Base-by-base conservation (phyloP, 2,797 vertebrate species). In the Aplochiton taeniatus region DNA sequence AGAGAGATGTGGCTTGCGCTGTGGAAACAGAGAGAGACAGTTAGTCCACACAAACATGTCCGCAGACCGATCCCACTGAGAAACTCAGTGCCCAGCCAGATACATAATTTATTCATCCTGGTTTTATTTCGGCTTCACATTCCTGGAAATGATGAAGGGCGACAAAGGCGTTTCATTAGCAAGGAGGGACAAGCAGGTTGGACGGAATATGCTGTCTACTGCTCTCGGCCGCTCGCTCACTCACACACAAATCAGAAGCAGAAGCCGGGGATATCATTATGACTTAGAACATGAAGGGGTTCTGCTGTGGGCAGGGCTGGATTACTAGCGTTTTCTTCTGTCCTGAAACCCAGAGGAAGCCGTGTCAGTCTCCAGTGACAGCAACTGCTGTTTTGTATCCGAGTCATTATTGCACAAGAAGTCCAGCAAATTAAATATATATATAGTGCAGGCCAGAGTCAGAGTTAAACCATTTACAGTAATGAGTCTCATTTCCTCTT, bases 381-480 rank as follows among this genome's bases (percentile, higher is more conserved):
- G 71, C 75, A 73, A 81, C 72, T 66, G 62, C 72, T 78, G 69
- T 78, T 89, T 75, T 83, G 71, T 77, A 79, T 87, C 75, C 80
- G 66, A 70, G 74, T 79, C 73, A 60, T 79, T 86, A 64, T 58
- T 48, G 66, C 68, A 72, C 59, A 66, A 53, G 66, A 18, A 80
- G 59, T 72, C 8, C 60, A 69, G 64, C 45, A 12, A 55, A 55
- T 76, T 69, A 65, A 54, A 18, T 31, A 31, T 31, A 31, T 31
- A 31, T 31, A 31, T 31, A 31, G 2, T 31, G 3, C 31, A 31
- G 31, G 31, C 31, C 69, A 63, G 61, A 70, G 66, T 51, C 43
- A 11, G 66, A 73, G 69, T 70, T 58, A 73, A 74, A 59, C 63
- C 58, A 65, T 72, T 77, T 64, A 77, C 73, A 74, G 62, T 81